Percentiles rank a stretch among this genome's conserved stretches.
Evolutionary conservation across 2,888 invertebrate species (phyloP).

Genomic region (Mimas tiliae): DNA sequence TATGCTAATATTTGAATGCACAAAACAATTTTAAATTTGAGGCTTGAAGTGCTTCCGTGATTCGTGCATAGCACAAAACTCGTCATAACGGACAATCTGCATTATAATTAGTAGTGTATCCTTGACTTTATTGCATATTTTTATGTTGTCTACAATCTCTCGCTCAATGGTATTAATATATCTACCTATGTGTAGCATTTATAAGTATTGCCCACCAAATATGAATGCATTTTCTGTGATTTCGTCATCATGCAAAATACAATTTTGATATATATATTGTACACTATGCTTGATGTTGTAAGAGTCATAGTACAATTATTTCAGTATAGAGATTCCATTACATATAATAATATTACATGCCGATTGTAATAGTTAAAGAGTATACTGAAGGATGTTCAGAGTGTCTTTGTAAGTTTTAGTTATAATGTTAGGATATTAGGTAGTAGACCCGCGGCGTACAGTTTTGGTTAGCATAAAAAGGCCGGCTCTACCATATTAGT

Average conservation of each 20-base stretch:
- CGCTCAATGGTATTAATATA: constrained; percentile 21
- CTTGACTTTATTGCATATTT: constrained; percentile 19
- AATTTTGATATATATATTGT: not conserved
- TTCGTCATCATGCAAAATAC: not conserved
- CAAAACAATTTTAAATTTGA: not conserved
- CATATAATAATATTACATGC: too few relatives aligned
- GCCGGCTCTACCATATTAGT: too few relatives aligned
- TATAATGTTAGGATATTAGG: too few relatives aligned
- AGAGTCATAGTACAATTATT: too few relatives aligned
- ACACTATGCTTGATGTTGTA: too few relatives aligned
- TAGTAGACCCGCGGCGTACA: too few relatives aligned
- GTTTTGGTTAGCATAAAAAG: too few relatives aligned
- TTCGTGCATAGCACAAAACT: not conserved
- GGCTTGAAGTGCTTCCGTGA: constrained; percentile 1
- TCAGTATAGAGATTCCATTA: too few relatives aligned
- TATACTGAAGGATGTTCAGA: too few relatives aligned
- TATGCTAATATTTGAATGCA: not conserved
- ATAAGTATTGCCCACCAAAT: not conserved
- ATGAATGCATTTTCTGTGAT: too few relatives aligned
- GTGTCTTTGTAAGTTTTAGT: too few relatives aligned
- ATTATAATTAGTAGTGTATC: constrained; percentile 4
- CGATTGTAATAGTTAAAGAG: too few relatives aligned
- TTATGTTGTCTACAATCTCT: constrained; percentile 33
- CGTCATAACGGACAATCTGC: constrained; percentile 12
- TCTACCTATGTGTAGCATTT: not conserved